Evolutionary conservation across 2,797 vertebrate genomes (phyloP).

Genomic region (Selene dorsalis): DNA sequence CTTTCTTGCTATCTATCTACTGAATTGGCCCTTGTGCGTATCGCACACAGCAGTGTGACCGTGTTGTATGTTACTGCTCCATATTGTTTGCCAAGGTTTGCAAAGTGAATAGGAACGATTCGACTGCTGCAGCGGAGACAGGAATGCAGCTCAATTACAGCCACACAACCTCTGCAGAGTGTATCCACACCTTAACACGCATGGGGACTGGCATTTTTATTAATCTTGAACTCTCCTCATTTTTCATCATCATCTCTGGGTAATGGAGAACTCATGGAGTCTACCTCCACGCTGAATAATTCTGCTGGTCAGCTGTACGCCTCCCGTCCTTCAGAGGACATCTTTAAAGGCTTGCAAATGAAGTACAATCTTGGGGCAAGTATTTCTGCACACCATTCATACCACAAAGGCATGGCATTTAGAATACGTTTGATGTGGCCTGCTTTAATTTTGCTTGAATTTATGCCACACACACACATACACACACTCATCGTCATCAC

Average conservation of each 20-base stretch:
- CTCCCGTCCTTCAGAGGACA: conserved; percentile 41
- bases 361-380: conserved; percentile 41
- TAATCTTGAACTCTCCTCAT: neutral
- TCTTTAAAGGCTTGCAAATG: conserved; percentile 67
- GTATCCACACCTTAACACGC: neutral
- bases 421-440: conserved; percentile 59
- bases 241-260: conserved; percentile 6
- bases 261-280: conserved; percentile 9
- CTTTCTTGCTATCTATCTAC: too few species aligned
- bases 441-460: conserved; percentile 51
- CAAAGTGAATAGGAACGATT: neutral
- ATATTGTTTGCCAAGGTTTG: neutral
- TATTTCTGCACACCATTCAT: conserved; percentile 25
- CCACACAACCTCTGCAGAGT: neutral
- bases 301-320: conserved; percentile 22
- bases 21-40: too few species aligned
- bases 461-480: conserved; percentile 9
- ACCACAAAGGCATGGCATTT: conserved; percentile 49
- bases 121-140: neutral
- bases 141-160: neutral
- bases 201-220: neutral
- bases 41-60: neutral
- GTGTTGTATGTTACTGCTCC: too few species aligned
- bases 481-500: neutral
- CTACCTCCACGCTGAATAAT: conserved; percentile 6